These are phyloP conservation scores for Psix sp. DNA, from an alignment of 1,140 invertebrate genomes.

Conservation along the genomic window DNA sequence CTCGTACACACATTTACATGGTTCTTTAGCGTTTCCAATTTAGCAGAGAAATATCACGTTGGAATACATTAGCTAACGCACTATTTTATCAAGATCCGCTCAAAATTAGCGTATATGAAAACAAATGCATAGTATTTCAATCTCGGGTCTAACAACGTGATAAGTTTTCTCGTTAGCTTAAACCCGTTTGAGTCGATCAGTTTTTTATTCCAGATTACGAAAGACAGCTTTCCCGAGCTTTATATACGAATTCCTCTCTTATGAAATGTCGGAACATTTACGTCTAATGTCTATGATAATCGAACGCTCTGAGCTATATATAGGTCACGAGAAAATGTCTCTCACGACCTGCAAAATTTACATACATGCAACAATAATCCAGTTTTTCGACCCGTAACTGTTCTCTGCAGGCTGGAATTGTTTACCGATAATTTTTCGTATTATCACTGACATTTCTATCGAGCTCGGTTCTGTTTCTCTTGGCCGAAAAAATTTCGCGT, in stretches of 20 bases:
- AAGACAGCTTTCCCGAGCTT: constrained; percentile 23
- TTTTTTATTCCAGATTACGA: constrained; percentile 18
- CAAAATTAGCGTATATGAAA: constrained; percentile 25
- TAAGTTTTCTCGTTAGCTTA: constrained; percentile 5
- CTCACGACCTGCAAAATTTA: constrained; percentile 42
- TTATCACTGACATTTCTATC: too few species aligned
- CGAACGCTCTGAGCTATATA: constrained; percentile 16
- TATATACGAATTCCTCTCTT: constrained; percentile 5
- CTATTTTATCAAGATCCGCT: constrained; percentile 25
- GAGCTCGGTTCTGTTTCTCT: too few species aligned
- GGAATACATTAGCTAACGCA: constrained; percentile 13
- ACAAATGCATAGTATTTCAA: constrained; percentile 35
- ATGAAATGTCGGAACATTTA: constrained; percentile 23
- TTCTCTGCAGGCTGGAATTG: neutral
- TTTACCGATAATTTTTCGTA: too few species aligned
- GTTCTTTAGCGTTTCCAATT: constrained; percentile 40
- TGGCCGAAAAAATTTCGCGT: too few species aligned
- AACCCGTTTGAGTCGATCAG: too few species aligned
- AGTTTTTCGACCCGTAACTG: neutral
- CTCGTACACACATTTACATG: constrained; percentile 22
- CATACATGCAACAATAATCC: neutral
- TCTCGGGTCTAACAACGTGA: constrained; percentile 17
- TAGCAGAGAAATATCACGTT: constrained; percentile 32
- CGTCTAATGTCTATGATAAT: constrained; percentile 23
- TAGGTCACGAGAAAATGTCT: constrained; percentile 29